These are phyloP conservation scores for Ursus arctos DNA, from an alignment of 2,113 vertebrate species.

Conservation along the genomic window DNA sequence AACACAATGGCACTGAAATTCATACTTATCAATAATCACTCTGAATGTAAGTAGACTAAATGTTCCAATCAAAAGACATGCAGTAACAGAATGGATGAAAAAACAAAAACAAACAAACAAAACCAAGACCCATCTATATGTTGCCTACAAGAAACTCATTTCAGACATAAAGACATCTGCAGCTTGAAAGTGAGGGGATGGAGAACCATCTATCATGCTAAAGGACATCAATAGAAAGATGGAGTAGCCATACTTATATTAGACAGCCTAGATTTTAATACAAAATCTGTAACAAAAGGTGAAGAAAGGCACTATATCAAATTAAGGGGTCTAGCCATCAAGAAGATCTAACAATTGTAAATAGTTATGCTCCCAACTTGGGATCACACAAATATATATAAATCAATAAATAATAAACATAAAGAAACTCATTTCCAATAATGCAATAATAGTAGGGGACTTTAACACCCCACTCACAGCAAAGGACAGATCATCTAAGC, in stretches of 20 bases:
- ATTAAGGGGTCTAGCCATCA: neutral
- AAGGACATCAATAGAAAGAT: neutral
- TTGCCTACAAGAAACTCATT: neutral
- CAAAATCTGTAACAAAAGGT: neutral
- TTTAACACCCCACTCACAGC: neutral
- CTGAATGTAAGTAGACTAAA: neutral
- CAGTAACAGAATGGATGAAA: neutral
- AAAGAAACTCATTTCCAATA: neutral
- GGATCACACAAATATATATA: neutral
- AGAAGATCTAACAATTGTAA: neutral
- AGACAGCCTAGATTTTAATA: neutral
- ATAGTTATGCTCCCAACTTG: neutral
- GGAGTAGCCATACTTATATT: neutral
- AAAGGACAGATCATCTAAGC: neutral
- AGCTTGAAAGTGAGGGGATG: neutral
- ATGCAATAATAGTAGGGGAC: neutral
- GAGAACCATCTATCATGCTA: neutral
- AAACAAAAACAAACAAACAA: neutral
- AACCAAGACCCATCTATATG: neutral
- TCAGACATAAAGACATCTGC: neutral
- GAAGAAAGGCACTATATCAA: neutral
- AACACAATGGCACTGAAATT: neutral
- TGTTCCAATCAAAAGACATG: neutral
- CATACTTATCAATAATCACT: neutral
- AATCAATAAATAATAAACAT: neutral